Conservation (phyloP, 2,888 invertebrate genomes). For the Papilio protenor region DNA sequence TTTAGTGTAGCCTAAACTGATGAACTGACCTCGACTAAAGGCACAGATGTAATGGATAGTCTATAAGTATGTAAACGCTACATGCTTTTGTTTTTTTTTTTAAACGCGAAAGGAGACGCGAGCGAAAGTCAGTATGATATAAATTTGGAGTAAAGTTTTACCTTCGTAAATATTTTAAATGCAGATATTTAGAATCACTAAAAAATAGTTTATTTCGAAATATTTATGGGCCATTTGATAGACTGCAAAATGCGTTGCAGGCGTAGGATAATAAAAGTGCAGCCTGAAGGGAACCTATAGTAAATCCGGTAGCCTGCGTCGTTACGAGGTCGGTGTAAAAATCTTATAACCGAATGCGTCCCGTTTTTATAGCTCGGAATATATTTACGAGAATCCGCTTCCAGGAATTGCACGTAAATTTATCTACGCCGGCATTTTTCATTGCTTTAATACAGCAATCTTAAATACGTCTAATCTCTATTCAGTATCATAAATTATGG, state of each 20-base stretch:
- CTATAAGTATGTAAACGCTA: no score
- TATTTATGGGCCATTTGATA: constrained; percentile 34
- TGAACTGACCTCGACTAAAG: no score
- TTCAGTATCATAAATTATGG: constrained; percentile 5
- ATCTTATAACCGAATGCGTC: constrained; percentile 73
- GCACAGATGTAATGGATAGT: no score
- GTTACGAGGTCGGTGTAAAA: constrained; percentile 71
- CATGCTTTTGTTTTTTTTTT: no score
- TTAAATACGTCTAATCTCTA: constrained; percentile 35
- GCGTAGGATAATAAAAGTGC: constrained; percentile 38
- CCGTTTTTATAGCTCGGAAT: constrained; percentile 74
- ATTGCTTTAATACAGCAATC: constrained; percentile 55
- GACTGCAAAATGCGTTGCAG: constrained; percentile 35
- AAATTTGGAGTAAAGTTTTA: no score
- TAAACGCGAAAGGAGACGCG: no score
- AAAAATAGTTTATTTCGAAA: constrained; percentile 3
- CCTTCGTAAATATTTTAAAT: neutral
- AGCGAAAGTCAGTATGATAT: no score
- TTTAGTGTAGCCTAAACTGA: no score
- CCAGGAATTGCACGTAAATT: constrained; percentile 74
- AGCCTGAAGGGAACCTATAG: constrained; percentile 39
- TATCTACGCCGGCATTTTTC: constrained; percentile 66
- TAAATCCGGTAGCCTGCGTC: constrained; percentile 48
- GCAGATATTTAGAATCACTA: neutral
- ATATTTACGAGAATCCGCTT: constrained; percentile 77